phyloP scores from a whole-genome alignment of 2,888 invertebrate species.

The Venusia cambrica region DNA sequence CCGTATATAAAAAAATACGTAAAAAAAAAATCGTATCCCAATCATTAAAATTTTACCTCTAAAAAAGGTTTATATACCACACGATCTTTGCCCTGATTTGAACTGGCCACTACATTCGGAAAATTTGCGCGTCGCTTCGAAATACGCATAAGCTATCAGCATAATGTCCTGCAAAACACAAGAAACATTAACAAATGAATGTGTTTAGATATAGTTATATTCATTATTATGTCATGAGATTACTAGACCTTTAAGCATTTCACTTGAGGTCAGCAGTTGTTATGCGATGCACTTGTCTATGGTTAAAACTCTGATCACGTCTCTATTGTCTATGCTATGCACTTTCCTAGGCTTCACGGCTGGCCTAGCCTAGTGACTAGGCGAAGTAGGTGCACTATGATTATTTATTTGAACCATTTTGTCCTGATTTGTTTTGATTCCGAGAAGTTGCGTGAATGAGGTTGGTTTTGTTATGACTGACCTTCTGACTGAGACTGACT shows the following conservation, averaged over 20 bases:
- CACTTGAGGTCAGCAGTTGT: conserved; percentile 54
- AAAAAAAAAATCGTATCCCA: no score
- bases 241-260: conserved; percentile 68
- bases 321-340: conserved; percentile 63
- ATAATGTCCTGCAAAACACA: no score
- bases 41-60: no score
- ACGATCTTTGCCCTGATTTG: no score
- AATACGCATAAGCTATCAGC: no score
- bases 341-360: conserved; percentile 50
- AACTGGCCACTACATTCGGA: no score
- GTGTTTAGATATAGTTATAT: no score
- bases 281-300: conserved; percentile 36
- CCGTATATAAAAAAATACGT: no score
- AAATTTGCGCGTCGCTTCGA: no score
- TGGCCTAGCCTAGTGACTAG: conserved; percentile 61
- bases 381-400: conserved; percentile 66
- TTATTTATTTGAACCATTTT: conserved; percentile 29
- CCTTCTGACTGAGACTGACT: not conserved
- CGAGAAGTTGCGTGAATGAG: conserved; percentile 2
- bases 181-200: no score
- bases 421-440: conserved; percentile 11
- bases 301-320: conserved; percentile 55
- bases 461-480: not conserved
- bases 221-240: conserved; percentile 76
- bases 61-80: no score